Base-by-base conservation (phyloP, 2,888 invertebrate species). In the Mantis religiosa region DNA sequence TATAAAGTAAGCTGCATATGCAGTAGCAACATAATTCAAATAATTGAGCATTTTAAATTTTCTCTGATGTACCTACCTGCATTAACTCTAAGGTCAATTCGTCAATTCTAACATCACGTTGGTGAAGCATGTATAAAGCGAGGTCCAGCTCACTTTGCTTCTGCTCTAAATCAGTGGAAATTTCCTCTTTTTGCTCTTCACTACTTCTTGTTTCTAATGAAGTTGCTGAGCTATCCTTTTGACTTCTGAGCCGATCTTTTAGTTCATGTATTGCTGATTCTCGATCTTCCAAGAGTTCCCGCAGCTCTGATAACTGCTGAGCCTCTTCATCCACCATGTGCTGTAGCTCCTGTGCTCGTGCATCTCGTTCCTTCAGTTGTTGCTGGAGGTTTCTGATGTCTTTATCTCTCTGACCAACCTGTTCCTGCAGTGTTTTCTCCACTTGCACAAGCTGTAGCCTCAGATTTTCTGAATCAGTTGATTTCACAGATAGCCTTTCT, bases 71-170 rank as follows among this genome's bases (percentile, higher is more conserved):
- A 81, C 89, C 91, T 91, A 93, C 93, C 92, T 94, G 96, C 91
- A 97, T 97, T 88, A 98, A 93, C 92, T 98, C 98, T 91, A 97
- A 95, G 0, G 97, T 97, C 89, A 98, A 94, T 92, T 98, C 98
- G 92, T 98, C 98, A 92, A 97, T 97, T 1, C 97, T 95, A 89
- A 98, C 96, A 91, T 98, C 98, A 90, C 97, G 94, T 92, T 97
- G 97, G 92, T 98, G 98, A 88, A 98, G 93, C 96, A 97, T 97
- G 92, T 97, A 97, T 83, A 97, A 93, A 0, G 97, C 97, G 88
- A 97, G 93, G 92, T 98, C 97, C 88, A 97, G 93, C 92, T 97
- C 97, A 0, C 96, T 95, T 91, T 95, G 94, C 94, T 41, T 94
- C 91, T 95, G 94, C 94, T 41, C 94, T 93, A 81, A 25, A 25